Percentiles rank a stretch among this genome's conserved stretches.
These are phyloP conservation scores for Corythornis madagascariensis DNA, from an alignment of 2,113 vertebrate genomes.

Conservation along the genomic window DNA sequence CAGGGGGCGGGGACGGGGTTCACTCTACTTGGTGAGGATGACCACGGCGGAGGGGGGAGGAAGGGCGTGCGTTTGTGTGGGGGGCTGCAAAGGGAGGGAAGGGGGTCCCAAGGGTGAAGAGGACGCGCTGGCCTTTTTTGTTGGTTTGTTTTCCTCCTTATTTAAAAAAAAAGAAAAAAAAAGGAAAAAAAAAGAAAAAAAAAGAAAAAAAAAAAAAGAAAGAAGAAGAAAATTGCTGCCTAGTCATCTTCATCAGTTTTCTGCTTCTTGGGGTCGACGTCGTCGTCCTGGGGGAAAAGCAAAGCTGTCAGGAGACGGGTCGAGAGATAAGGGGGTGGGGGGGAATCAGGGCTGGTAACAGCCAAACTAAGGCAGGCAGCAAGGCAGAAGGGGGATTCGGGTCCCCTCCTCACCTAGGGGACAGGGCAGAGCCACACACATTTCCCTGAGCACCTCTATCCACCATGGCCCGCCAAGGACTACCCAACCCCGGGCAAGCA, in stretches of 20 bases:
- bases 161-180: conserved; percentile 48
- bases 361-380: fast-evolving
- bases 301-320: not conserved
- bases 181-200: not conserved
- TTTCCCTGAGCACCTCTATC: not conserved
- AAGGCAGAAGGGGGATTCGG: fast-evolving
- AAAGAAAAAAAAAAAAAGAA: conserved; percentile 40
- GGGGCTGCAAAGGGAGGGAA: conserved; percentile 62
- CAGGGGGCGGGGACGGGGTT: not conserved
- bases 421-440: not conserved
- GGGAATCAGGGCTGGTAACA: fast-evolving
- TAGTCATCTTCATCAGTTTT: conserved; percentile 94
- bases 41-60: conserved; percentile 77
- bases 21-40: conserved; percentile 80
- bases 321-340: fast-evolving
- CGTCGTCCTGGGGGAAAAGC: conserved; percentile 77
- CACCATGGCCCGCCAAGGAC: not conserved
- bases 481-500: not conserved
- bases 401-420: not conserved
- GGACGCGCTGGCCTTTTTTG: conserved; percentile 73
- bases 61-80: not conserved
- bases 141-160: conserved; percentile 68
- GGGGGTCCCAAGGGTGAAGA: conserved; percentile 70
- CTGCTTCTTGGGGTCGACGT: conserved; percentile 95
- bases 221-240: conserved; percentile 61